A percentile compares a stretch with the other conserved stretches of the same genome.
phyloP scores from a whole-genome alignment of 2,888 invertebrate genomes.

The Hylaea fasciaria region DNA sequence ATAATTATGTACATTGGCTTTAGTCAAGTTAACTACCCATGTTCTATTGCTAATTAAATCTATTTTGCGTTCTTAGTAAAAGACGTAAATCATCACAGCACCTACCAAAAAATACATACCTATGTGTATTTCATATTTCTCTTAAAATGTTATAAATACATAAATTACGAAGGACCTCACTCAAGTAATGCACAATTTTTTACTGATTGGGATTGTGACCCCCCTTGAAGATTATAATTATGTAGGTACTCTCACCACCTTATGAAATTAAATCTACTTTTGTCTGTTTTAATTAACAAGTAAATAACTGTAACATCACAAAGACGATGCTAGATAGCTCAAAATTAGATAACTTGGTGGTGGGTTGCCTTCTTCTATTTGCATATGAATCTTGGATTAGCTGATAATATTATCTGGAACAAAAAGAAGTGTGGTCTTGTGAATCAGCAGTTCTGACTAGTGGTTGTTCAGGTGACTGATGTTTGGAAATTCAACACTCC shows the following conservation, averaged over 20 bases:
- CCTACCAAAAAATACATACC: neutral
- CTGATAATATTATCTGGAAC: no score
- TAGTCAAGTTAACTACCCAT: neutral
- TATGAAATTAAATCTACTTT: constrained; percentile 8
- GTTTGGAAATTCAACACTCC: no score
- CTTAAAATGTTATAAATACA: no score
- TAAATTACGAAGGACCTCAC: neutral
- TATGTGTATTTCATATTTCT: no score
- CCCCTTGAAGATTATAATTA: constrained; percentile 12
- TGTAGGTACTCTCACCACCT: neutral
- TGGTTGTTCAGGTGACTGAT: no score
- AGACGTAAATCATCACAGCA: neutral
- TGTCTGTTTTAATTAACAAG: neutral
- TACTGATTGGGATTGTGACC: neutral
- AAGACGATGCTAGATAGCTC: no score
- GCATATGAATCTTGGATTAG: no score
- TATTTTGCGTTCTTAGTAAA: neutral
- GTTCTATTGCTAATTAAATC: neutral
- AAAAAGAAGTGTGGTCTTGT: no score
- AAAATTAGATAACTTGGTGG: no score
- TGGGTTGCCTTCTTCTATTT: no score
- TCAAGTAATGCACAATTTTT: neutral
- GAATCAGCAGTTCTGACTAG: no score
- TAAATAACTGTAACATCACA: no score
- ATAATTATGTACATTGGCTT: neutral